Evolutionary conservation across 1,140 invertebrate genomes (phyloP), one percentile per base, ranked within the genome.

Genomic region (Himalopsyche phryganea): DNA sequence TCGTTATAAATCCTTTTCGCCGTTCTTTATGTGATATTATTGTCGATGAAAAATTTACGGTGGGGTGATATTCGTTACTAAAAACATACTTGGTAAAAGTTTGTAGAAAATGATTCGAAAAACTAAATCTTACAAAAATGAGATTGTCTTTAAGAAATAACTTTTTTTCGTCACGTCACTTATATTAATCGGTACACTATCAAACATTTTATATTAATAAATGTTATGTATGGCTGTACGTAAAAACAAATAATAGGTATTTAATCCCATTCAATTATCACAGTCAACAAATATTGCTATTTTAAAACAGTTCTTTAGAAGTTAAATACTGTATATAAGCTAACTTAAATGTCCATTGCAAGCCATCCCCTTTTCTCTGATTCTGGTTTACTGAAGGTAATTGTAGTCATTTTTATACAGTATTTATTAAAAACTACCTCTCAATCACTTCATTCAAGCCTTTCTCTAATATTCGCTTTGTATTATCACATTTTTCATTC

Each of bases 161-260:
- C 42, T 11, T 51, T 47, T 53, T 49, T 60, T 40, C 32, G 35
- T 60, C 58, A 54, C 47, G 45, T 53, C 45, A 60, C 53, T 54
- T 10, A 32, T 51, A 59, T 54, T 53, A 44, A 32, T 51, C 45
- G 11, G 32, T 35, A 40, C 40, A 55, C 35, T 46, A 45, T 50
- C 48, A 33, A 50, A 55, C 45, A 52, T 51, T 47, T 52, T 47
- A 56, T 52, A 61, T 51, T 47, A 57, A 56, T 61, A 61, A 61
- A 60, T 55, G 58, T n/a, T n/a, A n/a, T n/a, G 52, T 47, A 57
- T 61, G 40, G 53, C 60, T 57, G 55, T 63, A 63, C 60, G 60
- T 62, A 58, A 58, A 38, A 45, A 55, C 38, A 55, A 54, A 60
- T 51, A 47, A 47, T 61, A 57, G 41, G 36, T 40, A 61, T 20